Evolutionary conservation across 2,797 vertebrate species (phyloP), one percentile per base, ranked within the genome.

Genomic region (Anisognathus igniventris): DNA sequence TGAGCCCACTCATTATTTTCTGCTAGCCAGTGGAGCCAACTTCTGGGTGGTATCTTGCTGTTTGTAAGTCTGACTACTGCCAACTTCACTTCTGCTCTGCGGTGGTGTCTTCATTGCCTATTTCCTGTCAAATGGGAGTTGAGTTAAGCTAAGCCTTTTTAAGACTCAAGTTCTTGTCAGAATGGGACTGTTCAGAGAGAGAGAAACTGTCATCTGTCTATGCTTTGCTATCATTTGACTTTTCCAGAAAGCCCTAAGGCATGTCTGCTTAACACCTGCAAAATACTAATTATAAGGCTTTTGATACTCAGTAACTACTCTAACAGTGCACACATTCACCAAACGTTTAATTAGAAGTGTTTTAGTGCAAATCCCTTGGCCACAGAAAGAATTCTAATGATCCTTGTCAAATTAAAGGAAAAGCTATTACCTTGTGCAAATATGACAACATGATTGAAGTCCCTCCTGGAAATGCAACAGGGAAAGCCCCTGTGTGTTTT

Each of bases 251-350:
- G 44, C 68, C 42, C 22, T 37, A 76, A 77, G 65, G 56, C 82
- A 73, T 56, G 39, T 88, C 65, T 50, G 50, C 48, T 93, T 77
- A 80, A 82, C 62, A 88, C 72, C 71, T 77, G 65, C 19, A 78
- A 89, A 94, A 78, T 58, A 76, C 28, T 80, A 91, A 87, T 95
- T 76, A 54, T 61, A 76, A 47, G 37, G 42, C 28, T 95, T 88
- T 88, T 77, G 39, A 62, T 92, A 77, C 48, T 56, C 47, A 66
- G 53, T 0, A 0, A 33, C 28, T 87, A 42, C 44, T 77, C 66
- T 74, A 92, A 54, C 35, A 45, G 19, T 27, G 56, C 50, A 75
- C 31, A 44, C 20, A 30, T 67, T 81, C 56, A 86, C 50, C 40
- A 92, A 25, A 53, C 40, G 6, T 82, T 81, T 91, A 79, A 85